Evolutionary conservation across 2,113 vertebrate genomes (phyloP).

Genomic region (Tamias sibiricus): DNA sequence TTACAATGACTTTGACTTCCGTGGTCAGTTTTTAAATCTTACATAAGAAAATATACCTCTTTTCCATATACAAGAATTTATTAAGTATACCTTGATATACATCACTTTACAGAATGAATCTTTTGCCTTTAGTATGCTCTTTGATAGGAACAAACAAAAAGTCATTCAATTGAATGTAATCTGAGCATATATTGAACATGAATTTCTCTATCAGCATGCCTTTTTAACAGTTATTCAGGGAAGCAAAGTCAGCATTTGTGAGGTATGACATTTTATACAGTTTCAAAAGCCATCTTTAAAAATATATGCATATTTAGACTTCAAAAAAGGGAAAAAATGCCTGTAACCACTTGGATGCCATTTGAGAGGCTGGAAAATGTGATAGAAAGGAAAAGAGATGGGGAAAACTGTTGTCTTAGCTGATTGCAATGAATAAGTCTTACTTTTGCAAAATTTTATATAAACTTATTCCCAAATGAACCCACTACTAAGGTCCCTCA

Average conservation of each 20-base stretch:
- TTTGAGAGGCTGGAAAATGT: background rate
- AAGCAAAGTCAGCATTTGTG: background rate
- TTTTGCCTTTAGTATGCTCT: background rate
- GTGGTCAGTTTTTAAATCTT: background rate
- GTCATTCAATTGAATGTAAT: background rate
- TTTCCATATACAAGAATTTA: background rate
- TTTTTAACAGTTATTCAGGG: background rate
- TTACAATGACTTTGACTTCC: background rate
- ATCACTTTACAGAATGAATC: background rate
- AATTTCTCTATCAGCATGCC: background rate
- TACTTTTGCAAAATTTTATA: background rate
- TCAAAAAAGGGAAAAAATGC: background rate
- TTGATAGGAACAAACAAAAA: background rate
- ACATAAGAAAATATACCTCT: background rate
- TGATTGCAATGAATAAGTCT: background rate
- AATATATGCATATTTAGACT: background rate
- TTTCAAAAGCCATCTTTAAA: background rate
- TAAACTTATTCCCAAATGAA: background rate
- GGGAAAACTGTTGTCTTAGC: background rate
- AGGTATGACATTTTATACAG: background rate
- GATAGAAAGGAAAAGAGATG: background rate
- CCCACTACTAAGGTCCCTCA: background rate
- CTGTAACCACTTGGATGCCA: background rate
- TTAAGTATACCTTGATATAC: background rate
- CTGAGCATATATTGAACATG: background rate